Base-by-base conservation (phyloP, 2,797 vertebrate species). In the Notolepis coatsorum region DNA sequence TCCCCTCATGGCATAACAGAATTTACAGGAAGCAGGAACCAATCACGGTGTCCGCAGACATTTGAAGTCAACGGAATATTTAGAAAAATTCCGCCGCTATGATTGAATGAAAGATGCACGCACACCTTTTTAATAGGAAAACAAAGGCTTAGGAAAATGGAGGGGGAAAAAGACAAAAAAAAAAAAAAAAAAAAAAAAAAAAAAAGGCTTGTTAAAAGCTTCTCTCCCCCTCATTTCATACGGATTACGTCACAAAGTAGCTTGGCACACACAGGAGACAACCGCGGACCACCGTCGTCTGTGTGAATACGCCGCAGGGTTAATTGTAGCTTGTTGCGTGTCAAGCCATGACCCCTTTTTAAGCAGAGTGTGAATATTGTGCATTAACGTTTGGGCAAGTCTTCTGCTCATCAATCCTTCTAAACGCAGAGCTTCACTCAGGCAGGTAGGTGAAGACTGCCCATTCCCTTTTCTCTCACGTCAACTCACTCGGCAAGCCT, bases 171-270 rank as follows among this genome's bases (percentile, higher is more conserved):
- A n/a, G n/a, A n/a, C n/a, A n/a, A n/a, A n/a, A n/a, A n/a, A n/a
- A n/a, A n/a, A n/a, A n/a, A n/a, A n/a, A n/a, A n/a, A n/a, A n/a
- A n/a, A n/a, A n/a, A n/a, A n/a, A n/a, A n/a, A n/a, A n/a, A n/a
- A n/a, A n/a, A n/a, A n/a, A n/a, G n/a, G n/a, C n/a, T n/a, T n/a
- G n/a, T n/a, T n/a, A n/a, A n/a, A n/a, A n/a, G n/a, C n/a, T n/a
- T n/a, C n/a, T n/a, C n/a, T n/a, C n/a, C n/a, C n/a, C n/a, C n/a
- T n/a, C n/a, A n/a, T 92, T 92, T 89, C 86, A 89, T 83, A 74
- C 75, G 81, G 84, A 86, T 92, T 91, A 91, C 88, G 91, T 90
- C 89, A 91, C 87, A 82, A 80, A 82, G 68, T 27, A 68, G 77
- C 73, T 85, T 72, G 73, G 41, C 48, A 45, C 5, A 58, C 51